Base-by-base conservation (phyloP, 2,113 vertebrate species). In the Cyanoderma ruficeps region DNA sequence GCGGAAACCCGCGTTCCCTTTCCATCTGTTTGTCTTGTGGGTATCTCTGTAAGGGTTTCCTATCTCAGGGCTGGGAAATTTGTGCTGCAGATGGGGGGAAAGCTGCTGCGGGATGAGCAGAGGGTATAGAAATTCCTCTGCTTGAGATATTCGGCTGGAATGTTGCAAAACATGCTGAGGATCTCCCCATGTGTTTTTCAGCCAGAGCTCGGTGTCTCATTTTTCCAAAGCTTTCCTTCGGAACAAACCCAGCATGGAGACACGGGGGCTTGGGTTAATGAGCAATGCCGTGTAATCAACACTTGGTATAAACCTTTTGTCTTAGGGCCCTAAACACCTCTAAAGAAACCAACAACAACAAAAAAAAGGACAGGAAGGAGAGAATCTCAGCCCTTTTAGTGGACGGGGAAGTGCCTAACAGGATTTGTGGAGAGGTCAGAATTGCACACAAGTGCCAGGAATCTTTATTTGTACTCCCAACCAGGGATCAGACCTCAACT, bases 241-340 rank as follows among this genome's bases (percentile, higher is more conserved):
- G 57, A 59, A 19, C 21, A 52, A 85, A 30, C 64, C 31, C 74
- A 15, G 68, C 23, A 0, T 23, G 59, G 76, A 56, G n/a, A 55
- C 53, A 9, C 11, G 3, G 57, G 19, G 49, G 52, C 83, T 77
- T 47, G 93, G 68, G 93, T 96, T 97, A 95, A 95, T 90, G 60
- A 93, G 86, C 93, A 92, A 71, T 71, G 33, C 83, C 12, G 2
- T 24, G 80, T 77, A 90, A 90, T 25, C 76, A 67, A 74, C 71
- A 10, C 90, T 83, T 44, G 11, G 1, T 52, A 25, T 75, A 72
- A 84, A 52, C 55, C 75, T 83, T 74, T 89, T 90, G 61, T 84
- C 57, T 86, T 53, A 31, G 47, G 64, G 46, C 83, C 84, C 60
- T 84, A 46, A 83, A 55, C 5, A 3, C 30, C 42, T 50, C 60